These are phyloP conservation scores for Drosophila sproati DNA, from an alignment of 1,140 invertebrate species.

Conservation along the genomic window DNA sequence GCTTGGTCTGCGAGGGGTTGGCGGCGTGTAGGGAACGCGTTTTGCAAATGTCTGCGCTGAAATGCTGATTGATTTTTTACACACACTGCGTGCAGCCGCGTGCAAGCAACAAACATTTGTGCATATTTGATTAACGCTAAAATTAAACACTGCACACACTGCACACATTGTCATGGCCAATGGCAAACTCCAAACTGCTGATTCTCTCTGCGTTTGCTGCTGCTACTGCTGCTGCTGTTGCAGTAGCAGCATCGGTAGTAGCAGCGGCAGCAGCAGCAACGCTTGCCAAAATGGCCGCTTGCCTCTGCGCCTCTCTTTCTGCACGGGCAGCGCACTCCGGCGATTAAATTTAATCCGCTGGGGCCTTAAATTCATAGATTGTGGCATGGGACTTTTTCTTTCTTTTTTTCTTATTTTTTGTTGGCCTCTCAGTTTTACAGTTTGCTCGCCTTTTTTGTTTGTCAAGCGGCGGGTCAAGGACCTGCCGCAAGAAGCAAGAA, in stretches of 20 bases:
- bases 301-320: slow-evolving; percentile 40
- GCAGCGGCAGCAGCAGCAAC: slow-evolving; percentile 20
- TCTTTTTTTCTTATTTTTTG: not conserved
- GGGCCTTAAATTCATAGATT: slow-evolving; percentile 42
- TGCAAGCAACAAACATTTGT: slow-evolving; percentile 21
- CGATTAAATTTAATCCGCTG: slow-evolving; percentile 53
- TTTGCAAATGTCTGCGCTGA: slow-evolving; percentile 74
- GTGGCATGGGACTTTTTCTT: slow-evolving; percentile 3
- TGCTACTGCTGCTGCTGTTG: not conserved
- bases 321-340: slow-evolving; percentile 23
- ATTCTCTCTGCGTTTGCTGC: not conserved
- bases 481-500: slow-evolving; percentile 17
- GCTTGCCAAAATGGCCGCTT: slow-evolving; percentile 79
- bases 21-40: slow-evolving; percentile 31
- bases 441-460: slow-evolving; percentile 14
- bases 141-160: slow-evolving; percentile 23
- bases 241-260: slow-evolving; percentile 9
- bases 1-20: not conserved
- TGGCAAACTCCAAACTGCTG: slow-evolving; percentile 40
- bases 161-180: slow-evolving; percentile 45
- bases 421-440: slow-evolving; percentile 22
- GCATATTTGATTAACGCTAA: slow-evolving; percentile 22
- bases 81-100: slow-evolving; percentile 59
- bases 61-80: slow-evolving; percentile 70
- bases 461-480: slow-evolving; percentile 45